A percentile compares a stretch with the other conserved stretches of the same genome.
These are phyloP conservation scores for Oxygymnocypris stewartii DNA, from an alignment of 2,113 vertebrate species.

Conservation along the genomic window DNA sequence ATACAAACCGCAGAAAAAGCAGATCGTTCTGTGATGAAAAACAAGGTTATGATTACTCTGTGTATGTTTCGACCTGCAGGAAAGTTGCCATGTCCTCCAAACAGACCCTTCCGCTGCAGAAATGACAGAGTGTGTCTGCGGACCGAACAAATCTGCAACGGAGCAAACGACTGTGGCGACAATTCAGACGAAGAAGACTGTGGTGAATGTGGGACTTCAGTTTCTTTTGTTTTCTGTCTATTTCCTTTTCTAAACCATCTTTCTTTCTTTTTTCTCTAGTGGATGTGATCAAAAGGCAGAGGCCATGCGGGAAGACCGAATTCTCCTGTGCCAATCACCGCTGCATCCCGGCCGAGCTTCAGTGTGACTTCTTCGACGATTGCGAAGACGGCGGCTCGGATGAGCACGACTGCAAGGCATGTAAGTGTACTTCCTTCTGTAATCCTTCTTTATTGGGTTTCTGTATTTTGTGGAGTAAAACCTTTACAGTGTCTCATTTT, in stretches of 20 bases:
- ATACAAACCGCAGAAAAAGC: not conserved
- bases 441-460: not conserved
- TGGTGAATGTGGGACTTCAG: conserved; percentile 58
- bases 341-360: conserved; percentile 79
- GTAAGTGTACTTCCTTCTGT: conserved; percentile 67
- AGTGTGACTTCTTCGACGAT: conserved; percentile 85
- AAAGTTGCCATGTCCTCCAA: conserved; percentile 80
- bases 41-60: not conserved
- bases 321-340: conserved; percentile 81
- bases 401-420: conserved; percentile 79
- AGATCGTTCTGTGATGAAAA: not conserved
- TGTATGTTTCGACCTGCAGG: conserved; percentile 64
- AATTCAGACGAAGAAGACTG: conserved; percentile 84
- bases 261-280: conserved; percentile 58
- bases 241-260: not conserved
- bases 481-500: conserved; percentile 1
- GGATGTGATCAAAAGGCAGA: conserved; percentile 67
- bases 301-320: conserved; percentile 82
- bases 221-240: not conserved
- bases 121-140: conserved; percentile 81
- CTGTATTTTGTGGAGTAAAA: not conserved
- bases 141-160: conserved; percentile 78
- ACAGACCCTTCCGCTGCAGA: conserved; percentile 78
- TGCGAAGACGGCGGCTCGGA: conserved; percentile 84
- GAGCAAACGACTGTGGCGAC: conserved; percentile 83